Evolutionary conservation across 2,888 invertebrate genomes (phyloP).

Genomic region (Subacronicta megacephala): DNA sequence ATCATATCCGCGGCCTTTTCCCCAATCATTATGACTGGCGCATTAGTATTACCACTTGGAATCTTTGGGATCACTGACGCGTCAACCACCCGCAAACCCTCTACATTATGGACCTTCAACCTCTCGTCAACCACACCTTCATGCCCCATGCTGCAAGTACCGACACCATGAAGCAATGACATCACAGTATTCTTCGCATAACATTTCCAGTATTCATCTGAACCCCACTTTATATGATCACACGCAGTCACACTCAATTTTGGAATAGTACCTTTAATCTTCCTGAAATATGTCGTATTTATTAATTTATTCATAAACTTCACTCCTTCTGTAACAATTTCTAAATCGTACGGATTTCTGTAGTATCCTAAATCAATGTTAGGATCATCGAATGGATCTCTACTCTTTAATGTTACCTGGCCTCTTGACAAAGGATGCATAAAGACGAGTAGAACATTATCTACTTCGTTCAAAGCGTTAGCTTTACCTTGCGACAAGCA

Average conservation of each 20-base stretch:
- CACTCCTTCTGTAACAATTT: constrained; percentile 64
- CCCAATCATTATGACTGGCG: constrained; percentile 83
- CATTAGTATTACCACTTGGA: constrained; percentile 80
- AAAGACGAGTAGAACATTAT: constrained; percentile 63
- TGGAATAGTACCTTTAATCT: constrained; percentile 65
- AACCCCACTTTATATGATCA: constrained; percentile 78
- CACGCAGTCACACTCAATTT: constrained; percentile 86
- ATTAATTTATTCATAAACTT: constrained; percentile 68
- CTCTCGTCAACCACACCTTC: constrained; percentile 78
- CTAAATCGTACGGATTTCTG: constrained; percentile 69
- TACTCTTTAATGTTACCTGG: constrained; percentile 70
- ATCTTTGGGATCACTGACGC: constrained; percentile 80
- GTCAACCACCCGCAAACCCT: constrained; percentile 75
- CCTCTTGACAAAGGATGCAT: constrained; percentile 79
- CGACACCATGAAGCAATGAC: constrained; percentile 90
- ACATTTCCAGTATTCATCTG: constrained; percentile 91
- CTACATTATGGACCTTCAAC: constrained; percentile 72
- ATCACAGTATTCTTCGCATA: constrained; percentile 87
- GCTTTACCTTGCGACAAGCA: constrained; percentile 68
- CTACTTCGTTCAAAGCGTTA: constrained; percentile 70
- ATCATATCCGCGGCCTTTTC: constrained; percentile 83
- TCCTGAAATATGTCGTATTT: constrained; percentile 71
- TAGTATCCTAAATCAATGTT: constrained; percentile 74
- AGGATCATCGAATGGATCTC: constrained; percentile 74
- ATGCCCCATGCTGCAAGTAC: constrained; percentile 80